Base-by-base conservation (phyloP, 2,888 invertebrate genomes). In the Tetranychus truncatus region DNA sequence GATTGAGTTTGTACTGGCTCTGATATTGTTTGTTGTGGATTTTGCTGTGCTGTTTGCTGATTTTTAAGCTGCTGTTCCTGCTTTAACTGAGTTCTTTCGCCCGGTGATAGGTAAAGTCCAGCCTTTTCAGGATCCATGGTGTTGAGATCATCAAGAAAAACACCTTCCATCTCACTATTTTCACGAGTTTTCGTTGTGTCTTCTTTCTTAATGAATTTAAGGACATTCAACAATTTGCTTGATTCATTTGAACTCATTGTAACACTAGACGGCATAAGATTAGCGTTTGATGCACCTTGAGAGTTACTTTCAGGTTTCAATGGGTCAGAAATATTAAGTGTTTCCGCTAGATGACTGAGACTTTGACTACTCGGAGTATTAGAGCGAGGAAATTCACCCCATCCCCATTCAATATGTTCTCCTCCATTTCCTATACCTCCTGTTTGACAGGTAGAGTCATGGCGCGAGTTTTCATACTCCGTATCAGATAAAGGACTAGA, bases 401-500 rank as follows among this genome's bases (percentile, higher is more conserved):
- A 91, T 79, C 90, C 88, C 93, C 93, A 92, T 79, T 80, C 55
- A 77, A 80, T 76, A 80, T 83, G 77, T 79, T 81, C 75, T 66
- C 79, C 79, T 75, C 81, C 81, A 6, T 77, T 76, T 45, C 79
- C 78, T 72, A 76, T 78, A 18, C 79, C 34, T 34, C 34, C 34
- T 34, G 34, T 34, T 34, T 34, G 34, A 34, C 34, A 34, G 34
- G 34, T 74, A 44, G 73, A 71, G 44, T 78, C 77, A n/a, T 77
- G 44, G 67, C 76, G 78, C 72, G 75, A 76, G 55, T 83, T 81
- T 83, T 95, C 95, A 81, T 92, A 89, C 82, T 96, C 96, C 0
- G 95, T 93, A 83, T 96, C 96, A 69, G 95, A 95, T 82, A 93
- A 93, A 8, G 94, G 93, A 18, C 92, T 90, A 78, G 88, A 88